Percentiles rank a stretch among this genome's conserved stretches.
These are phyloP conservation scores for Aphelocoma coerulescens DNA, from an alignment of 2,113 vertebrate genomes.

Conservation along the genomic window DNA sequence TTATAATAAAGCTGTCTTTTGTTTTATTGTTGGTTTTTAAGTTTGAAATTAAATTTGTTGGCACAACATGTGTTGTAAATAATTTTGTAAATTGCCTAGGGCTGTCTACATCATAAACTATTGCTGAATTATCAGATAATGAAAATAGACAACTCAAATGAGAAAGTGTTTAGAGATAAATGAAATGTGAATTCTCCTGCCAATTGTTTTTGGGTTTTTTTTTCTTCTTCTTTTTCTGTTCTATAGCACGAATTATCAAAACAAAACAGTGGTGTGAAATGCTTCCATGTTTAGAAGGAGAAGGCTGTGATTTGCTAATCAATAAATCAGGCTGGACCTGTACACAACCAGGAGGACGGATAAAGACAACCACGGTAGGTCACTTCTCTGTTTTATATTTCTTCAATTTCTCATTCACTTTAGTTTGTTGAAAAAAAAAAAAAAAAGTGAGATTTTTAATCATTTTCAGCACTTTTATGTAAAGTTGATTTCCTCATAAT, in stretches of 20 bases:
- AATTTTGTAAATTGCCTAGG: background rate
- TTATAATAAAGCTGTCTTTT: background rate
- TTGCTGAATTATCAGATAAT: background rate
- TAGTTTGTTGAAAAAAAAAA: background rate
- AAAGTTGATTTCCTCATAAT: background rate
- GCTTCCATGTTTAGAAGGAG: conserved; percentile 97
- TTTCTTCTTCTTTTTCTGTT: conserved; percentile 25
- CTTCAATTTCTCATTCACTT: background rate
- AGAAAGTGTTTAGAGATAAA: conserved; percentile 22
- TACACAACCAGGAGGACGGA: conserved; percentile 95
- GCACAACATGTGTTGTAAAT: background rate
- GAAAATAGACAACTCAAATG: conserved; percentile 26
- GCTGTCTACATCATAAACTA: background rate
- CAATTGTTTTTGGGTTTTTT: conserved; percentile 6
- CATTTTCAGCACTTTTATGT: background rate
- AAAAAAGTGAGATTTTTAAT: background rate
- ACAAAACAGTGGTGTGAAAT: conserved; percentile 99
- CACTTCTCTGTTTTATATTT: background rate
- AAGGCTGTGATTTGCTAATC: conserved; percentile 95
- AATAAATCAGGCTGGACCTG: conserved; percentile 99
- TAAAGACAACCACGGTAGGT: conserved; percentile 98
- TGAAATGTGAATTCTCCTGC: conserved; percentile 41
- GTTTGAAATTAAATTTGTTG: background rate
- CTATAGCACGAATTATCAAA: conserved; percentile 88
- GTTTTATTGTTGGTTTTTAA: background rate